Base-by-base conservation (phyloP, 2,113 vertebrate species). In the Pipa parva region DNA sequence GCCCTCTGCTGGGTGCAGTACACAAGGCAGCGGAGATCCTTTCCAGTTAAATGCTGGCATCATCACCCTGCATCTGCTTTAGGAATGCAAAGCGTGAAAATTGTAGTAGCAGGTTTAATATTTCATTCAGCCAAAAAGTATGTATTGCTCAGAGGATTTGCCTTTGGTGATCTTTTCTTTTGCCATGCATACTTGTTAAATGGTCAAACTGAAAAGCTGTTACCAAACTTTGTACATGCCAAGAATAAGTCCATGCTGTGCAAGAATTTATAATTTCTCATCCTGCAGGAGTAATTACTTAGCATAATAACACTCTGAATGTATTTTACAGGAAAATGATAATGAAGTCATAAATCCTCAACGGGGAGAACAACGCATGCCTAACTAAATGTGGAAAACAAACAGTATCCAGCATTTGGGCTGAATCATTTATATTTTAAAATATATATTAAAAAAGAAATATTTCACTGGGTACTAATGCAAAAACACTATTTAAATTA, bases 31-130 rank as follows among this genome's bases (percentile, higher is more conserved):
- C 79, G 56, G 12, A 18, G 50, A 26, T 75, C 63, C 78, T 75
- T 87, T 76, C 80, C 80, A 73, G 81, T 84, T 86, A 83, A 84
- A 84, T 84, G 80, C 83, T 90, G 88, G 88, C 88, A 88, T 81
- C 79, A 51, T 76, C 77, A 28, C 67, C 55, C 73, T 58, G 76
- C 81, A 86, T 78, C 87, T 74, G 85, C 80, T 79, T 80, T 42
- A 74, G 78, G 83, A 88, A 88, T 83, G 80, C 77, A 59, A 85
- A 81, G 84, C 81, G 76, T 90, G 85, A 89, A 88, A 89, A 89
- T 78, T 84, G 85, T 83, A 87, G 84, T 89, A 88, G 85, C 87
- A 88, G 87, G 77, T 89, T 89, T 88, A 87, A 88, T 88, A 88
- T 85, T 87, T 75, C 79, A 82, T 74, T 76, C 79, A 83, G 86